These are phyloP conservation scores for Brachirus orientalis DNA, from an alignment of 2,113 vertebrate genomes.

Conservation along the genomic window DNA sequence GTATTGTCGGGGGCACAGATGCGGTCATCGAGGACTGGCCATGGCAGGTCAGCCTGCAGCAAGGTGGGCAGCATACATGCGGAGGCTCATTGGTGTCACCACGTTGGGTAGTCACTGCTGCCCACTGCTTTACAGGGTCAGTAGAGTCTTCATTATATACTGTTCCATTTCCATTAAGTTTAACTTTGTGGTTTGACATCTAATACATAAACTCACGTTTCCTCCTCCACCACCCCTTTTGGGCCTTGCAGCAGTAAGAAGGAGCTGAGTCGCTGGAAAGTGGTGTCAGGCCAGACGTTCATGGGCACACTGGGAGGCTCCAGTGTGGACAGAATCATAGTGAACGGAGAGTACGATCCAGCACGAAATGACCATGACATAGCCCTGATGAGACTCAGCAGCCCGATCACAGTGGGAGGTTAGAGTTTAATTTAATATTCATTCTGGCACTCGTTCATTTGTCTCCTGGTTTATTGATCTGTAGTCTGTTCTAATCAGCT, in stretches of 20 bases:
- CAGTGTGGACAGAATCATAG: conserved; percentile 85
- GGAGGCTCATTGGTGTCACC: conserved; percentile 88
- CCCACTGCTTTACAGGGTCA: conserved; percentile 86
- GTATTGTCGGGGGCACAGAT: conserved; percentile 85
- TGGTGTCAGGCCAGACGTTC: conserved; percentile 76
- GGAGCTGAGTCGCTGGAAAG: conserved; percentile 82
- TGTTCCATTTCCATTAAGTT: background rate
- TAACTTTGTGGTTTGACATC: background rate
- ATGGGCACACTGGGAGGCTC: conserved; percentile 64
- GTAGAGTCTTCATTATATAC: conserved; percentile 6
- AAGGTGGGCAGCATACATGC: conserved; percentile 84
- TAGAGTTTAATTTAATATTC: conserved; percentile 24
- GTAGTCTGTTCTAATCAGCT: background rate
- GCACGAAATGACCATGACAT: conserved; percentile 85
- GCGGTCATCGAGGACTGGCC: conserved; percentile 86
- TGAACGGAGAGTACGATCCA: conserved; percentile 51
- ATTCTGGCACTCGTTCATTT: background rate
- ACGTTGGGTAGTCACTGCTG: conserved; percentile 84
- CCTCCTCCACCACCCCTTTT: background rate
- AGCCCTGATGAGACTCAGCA: conserved; percentile 87
- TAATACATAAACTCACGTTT: background rate
- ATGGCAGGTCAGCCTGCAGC: conserved; percentile 93
- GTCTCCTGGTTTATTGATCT: background rate
- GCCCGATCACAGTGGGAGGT: conserved; percentile 83
- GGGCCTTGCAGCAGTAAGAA: conserved; percentile 49